Conservation (phyloP, 2,113 vertebrate genomes). For the Mesocricetus auratus region DNA sequence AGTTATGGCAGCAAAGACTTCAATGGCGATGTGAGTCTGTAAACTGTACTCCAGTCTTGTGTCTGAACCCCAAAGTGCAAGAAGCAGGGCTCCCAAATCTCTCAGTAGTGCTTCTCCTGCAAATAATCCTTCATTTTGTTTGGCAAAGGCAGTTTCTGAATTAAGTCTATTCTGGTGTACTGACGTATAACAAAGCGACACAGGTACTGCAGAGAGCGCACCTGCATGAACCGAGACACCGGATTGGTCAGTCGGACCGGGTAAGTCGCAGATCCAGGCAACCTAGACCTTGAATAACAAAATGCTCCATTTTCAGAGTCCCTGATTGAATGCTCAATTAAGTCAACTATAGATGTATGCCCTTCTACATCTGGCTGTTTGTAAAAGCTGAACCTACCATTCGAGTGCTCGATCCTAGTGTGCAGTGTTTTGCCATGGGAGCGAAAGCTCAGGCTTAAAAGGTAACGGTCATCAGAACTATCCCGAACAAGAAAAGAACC, state of each 20-base stretch:
- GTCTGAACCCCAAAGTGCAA: constrained; percentile 96
- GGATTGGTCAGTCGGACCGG: constrained; percentile 98
- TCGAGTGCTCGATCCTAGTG: constrained; percentile 98
- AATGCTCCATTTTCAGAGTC: constrained; percentile 99
- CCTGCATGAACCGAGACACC: constrained; percentile 99
- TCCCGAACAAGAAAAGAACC: constrained; percentile 98
- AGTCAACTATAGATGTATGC: constrained; percentile 97
- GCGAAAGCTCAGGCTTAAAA: constrained; percentile 98
- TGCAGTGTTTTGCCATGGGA: constrained; percentile 98
- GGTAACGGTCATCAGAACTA: constrained; percentile 97
- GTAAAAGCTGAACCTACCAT: constrained; percentile 99
- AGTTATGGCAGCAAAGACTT: constrained; percentile 90
- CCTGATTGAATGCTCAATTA: constrained; percentile 98
- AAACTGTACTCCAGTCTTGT: constrained; percentile 93
- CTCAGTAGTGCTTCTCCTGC: constrained; percentile 99
- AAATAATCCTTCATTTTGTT: constrained; percentile 99
- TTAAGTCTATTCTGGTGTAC: constrained; percentile 98
- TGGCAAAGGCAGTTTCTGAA: constrained; percentile 99
- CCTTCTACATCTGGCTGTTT: constrained; percentile 99
- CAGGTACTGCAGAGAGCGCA: constrained; percentile 98
- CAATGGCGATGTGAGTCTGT: constrained; percentile 91
- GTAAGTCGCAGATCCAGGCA: constrained; percentile 97
- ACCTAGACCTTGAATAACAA: constrained; percentile 98
- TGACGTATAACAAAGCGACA: constrained; percentile 99
- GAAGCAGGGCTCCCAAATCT: constrained; percentile 90